phyloP scores from a whole-genome alignment of 2,888 invertebrate species.

The Eledona agricola region DNA sequence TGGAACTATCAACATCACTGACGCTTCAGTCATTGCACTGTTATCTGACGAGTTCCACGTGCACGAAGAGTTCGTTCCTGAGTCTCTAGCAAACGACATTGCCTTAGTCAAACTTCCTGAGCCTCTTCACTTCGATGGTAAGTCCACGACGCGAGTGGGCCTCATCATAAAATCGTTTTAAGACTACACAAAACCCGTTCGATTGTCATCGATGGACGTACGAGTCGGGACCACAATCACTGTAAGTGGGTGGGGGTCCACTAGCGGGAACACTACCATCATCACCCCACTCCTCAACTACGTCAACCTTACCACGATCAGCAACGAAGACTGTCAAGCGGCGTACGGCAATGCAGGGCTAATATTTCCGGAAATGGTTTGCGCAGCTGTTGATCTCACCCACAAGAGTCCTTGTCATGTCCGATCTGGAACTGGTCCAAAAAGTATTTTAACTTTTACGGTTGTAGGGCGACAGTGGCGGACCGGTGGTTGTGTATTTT shows the following conservation, averaged over 20 bases:
- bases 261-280: neutral
- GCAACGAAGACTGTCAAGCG: constrained; percentile 20
- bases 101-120: constrained; percentile 38
- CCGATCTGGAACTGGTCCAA: neutral
- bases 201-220: constrained; percentile 4
- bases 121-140: constrained; percentile 27
- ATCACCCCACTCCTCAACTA: constrained; percentile 13
- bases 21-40: neutral
- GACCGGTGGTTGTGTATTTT: constrained; percentile 13
- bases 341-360: constrained; percentile 4
- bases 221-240: neutral
- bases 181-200: constrained; percentile 1
- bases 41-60: constrained; percentile 22
- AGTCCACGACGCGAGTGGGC: neutral
- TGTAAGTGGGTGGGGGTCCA: constrained; percentile 14
- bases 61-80: constrained; percentile 34
- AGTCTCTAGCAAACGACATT: constrained; percentile 37
- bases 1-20: constrained; percentile 10
- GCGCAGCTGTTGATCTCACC: neutral
- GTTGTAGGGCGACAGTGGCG: constrained; percentile 21
- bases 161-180: neutral
- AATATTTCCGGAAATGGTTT: constrained; percentile 13
- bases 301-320: constrained; percentile 10
- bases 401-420: constrained; percentile 10
- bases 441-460: neutral